Percentiles rank a stretch among this genome's conserved stretches.
Evolutionary conservation across 2,797 vertebrate genomes (phyloP).

Genomic region (Xiphophorus birchmanni): DNA sequence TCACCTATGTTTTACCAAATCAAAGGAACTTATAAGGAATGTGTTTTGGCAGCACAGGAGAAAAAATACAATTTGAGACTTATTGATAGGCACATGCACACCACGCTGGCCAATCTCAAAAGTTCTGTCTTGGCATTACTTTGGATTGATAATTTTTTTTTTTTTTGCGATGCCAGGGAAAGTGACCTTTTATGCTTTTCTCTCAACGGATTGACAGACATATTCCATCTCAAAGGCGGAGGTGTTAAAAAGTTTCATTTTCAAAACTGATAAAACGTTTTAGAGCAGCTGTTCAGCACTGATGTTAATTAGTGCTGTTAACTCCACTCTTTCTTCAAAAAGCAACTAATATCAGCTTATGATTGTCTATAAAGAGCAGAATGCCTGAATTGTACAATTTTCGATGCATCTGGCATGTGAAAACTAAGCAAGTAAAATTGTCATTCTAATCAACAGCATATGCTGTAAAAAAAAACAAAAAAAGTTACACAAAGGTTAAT

Average conservation of each 20-base stretch:
- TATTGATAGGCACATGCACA: neutral
- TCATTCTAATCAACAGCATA: neutral
- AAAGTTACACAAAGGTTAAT: neutral
- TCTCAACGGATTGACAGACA: neutral
- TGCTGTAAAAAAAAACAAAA: neutral
- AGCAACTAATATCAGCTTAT: neutral
- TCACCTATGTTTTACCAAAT: neutral
- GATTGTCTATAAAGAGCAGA: neutral
- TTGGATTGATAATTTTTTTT: neutral
- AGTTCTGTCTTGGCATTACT: neutral
- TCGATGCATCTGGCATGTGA: neutral
- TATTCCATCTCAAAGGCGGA: neutral
- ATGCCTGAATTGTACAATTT: neutral
- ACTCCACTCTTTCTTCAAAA: neutral
- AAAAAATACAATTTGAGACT: neutral
- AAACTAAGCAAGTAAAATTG: neutral
- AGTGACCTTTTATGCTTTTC: neutral
- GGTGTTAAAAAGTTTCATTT: neutral
- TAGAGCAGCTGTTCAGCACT: neutral
- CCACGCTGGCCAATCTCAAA: neutral
- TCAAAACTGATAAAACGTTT: neutral
- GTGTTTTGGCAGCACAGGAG: neutral
- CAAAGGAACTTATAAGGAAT: neutral
- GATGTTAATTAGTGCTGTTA: neutral
- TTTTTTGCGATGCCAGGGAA: neutral